Conservation (phyloP, 2,113 vertebrate genomes). For the Melanocharis versteri region DNA sequence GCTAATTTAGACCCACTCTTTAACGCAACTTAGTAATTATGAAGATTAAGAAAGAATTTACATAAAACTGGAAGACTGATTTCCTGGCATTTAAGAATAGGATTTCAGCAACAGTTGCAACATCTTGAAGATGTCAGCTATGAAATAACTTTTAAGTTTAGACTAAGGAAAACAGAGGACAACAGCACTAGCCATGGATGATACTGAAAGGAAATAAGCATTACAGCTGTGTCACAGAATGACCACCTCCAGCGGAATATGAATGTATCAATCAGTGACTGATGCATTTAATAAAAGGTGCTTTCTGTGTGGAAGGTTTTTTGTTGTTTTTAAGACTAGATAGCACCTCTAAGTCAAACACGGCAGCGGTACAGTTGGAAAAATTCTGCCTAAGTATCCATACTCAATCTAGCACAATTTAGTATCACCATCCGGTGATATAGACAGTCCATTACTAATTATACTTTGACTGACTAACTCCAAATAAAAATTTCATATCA, state of each 20-base stretch:
- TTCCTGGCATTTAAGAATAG: background rate
- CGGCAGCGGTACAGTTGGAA: background rate
- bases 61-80: background rate
- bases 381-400: background rate
- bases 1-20: background rate
- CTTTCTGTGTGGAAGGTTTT: accelerated
- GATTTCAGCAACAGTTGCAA: background rate
- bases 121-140: background rate
- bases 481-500: background rate
- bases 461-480: background rate
- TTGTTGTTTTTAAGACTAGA: background rate
- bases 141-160: background rate
- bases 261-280: background rate
- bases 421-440: background rate
- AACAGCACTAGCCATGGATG: background rate
- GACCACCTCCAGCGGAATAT: background rate
- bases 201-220: background rate
- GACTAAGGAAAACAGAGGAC: background rate
- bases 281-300: background rate
- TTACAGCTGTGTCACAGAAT: background rate
- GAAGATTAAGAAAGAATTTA: background rate
- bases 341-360: background rate
- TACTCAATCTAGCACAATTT: background rate
- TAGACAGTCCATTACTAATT: background rate
- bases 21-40: background rate